Percentiles rank a stretch among this genome's conserved stretches.
Evolutionary conservation across 1,140 invertebrate species (phyloP).

Genomic region (Polypedilum vanderplanki): DNA sequence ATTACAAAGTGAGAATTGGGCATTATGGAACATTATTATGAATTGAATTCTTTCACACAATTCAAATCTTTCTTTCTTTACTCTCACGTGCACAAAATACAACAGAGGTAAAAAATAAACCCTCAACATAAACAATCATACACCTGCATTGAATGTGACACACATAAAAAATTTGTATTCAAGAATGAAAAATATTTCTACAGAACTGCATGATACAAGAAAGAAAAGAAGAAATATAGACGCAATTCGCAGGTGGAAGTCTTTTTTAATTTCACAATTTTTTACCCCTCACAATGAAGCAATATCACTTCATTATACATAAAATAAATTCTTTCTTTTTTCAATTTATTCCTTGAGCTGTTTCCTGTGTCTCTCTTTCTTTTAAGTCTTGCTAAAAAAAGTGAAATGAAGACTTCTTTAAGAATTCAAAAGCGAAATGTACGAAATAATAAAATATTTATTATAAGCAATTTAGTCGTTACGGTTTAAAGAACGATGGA

Average conservation of each 20-base stretch:
- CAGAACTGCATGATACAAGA: not conserved
- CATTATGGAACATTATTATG: no score
- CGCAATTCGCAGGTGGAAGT: conserved; percentile 12
- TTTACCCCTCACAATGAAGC: not conserved
- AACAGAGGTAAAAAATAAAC: not conserved
- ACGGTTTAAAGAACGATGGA: no score
- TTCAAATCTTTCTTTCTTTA: no score
- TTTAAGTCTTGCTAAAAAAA: not conserved
- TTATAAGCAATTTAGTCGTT: no score
- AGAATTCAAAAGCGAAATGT: no score
- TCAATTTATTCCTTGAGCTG: not conserved
- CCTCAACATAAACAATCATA: not conserved
- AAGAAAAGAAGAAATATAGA: not conserved
- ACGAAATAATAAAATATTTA: no score
- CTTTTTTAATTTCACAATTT: not conserved
- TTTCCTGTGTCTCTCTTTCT: conserved; percentile 1
- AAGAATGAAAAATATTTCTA: not conserved
- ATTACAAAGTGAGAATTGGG: no score
- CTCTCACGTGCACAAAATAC: no score
- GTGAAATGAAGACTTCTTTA: not conserved
- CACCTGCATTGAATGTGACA: conserved; percentile 11
- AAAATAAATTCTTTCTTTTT: not conserved
- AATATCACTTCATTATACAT: not conserved
- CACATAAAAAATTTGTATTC: not conserved
- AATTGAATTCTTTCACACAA: no score